Evolutionary conservation across 2,113 vertebrate species (phyloP).

Genomic region (Nibea coibor): DNA sequence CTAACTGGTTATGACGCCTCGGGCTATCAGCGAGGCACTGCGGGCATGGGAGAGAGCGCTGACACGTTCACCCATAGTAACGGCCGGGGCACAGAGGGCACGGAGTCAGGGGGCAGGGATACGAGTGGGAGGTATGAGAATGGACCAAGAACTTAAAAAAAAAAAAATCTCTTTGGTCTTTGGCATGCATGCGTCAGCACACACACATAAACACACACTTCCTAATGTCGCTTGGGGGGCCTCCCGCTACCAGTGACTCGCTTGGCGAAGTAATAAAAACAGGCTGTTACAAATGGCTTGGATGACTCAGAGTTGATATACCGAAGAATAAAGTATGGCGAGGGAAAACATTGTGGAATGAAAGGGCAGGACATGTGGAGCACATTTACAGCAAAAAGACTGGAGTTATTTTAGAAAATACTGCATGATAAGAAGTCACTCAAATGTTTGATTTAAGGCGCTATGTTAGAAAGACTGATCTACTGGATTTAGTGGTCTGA

Average conservation of each 20-base stretch:
- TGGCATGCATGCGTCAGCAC: slow-evolving; percentile 49
- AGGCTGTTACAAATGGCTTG: slow-evolving; percentile 26
- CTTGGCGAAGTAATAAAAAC: slow-evolving; percentile 39
- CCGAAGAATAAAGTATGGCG: slow-evolving; percentile 49
- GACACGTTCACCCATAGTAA: slow-evolving; percentile 34
- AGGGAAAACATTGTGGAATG: slow-evolving; percentile 44
- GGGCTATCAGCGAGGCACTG: slow-evolving; percentile 8
- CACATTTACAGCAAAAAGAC: slow-evolving; percentile 43
- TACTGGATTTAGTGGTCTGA: neutral
- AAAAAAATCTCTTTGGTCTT: slow-evolving; percentile 42
- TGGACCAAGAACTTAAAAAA: slow-evolving; percentile 39
- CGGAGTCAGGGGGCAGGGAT: slow-evolving; percentile 5
- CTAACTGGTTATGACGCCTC: slow-evolving; percentile 6
- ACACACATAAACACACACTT: slow-evolving; percentile 45
- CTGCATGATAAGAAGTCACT: slow-evolving; percentile 53
- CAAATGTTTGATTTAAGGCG: slow-evolving; percentile 30
- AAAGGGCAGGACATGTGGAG: slow-evolving; percentile 48
- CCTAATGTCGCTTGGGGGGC: slow-evolving; percentile 36
- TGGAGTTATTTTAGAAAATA: slow-evolving; percentile 36
- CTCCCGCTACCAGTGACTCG: slow-evolving; percentile 33
- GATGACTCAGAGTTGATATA: slow-evolving; percentile 44
- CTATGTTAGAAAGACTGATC: slow-evolving; percentile 17
- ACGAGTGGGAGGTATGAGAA: slow-evolving; percentile 36
- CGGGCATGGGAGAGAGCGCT: slow-evolving; percentile 35
- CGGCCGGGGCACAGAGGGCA: slow-evolving; percentile 26